Evolutionary conservation across 2,888 invertebrate genomes (phyloP).

Genomic region (Dyspetes luteomarginatus): DNA sequence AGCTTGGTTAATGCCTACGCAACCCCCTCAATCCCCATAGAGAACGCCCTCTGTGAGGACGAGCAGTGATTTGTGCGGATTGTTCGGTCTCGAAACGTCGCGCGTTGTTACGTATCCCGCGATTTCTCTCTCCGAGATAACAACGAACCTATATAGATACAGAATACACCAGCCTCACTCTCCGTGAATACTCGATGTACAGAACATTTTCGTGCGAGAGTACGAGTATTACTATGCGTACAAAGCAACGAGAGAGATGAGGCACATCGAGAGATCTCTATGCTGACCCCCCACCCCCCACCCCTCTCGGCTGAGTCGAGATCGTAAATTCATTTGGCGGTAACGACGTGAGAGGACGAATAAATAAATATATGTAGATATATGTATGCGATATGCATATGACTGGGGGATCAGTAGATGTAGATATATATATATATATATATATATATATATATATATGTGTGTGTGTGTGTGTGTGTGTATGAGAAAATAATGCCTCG

Average conservation of each 20-base stretch:
- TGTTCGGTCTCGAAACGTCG: slow-evolving; percentile 71
- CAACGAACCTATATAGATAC: slow-evolving; percentile 26
- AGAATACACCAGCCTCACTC: slow-evolving; percentile 52
- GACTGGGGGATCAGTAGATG: slow-evolving; percentile 26
- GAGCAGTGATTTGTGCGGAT: slow-evolving; percentile 74
- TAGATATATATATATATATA: not conserved
- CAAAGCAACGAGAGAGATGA: slow-evolving; percentile 18
- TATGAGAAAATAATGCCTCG: not conserved
- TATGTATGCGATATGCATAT: slow-evolving; percentile 43
- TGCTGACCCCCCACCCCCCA: slow-evolving; percentile 39
- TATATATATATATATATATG: not conserved
- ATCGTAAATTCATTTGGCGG: slow-evolving; percentile 62
- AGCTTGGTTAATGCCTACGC: slow-evolving; percentile 70
- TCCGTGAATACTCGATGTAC: slow-evolving; percentile 58
- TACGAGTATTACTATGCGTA: slow-evolving; percentile 32
- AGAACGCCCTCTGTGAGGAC: slow-evolving; percentile 48
- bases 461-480: not conserved
- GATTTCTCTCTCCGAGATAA: slow-evolving; percentile 52
- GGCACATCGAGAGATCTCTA: slow-evolving; percentile 32
- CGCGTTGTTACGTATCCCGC: slow-evolving; percentile 57
- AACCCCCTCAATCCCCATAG: slow-evolving; percentile 52
- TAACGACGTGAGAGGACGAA: slow-evolving; percentile 57
- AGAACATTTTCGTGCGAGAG: too few species aligned
- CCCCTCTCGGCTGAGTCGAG: too few species aligned
- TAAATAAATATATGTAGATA: slow-evolving; percentile 57